Percentiles rank a stretch among this genome's conserved stretches.
phyloP scores from a whole-genome alignment of 2,888 invertebrate genomes.

The Hartigia nigra region DNA sequence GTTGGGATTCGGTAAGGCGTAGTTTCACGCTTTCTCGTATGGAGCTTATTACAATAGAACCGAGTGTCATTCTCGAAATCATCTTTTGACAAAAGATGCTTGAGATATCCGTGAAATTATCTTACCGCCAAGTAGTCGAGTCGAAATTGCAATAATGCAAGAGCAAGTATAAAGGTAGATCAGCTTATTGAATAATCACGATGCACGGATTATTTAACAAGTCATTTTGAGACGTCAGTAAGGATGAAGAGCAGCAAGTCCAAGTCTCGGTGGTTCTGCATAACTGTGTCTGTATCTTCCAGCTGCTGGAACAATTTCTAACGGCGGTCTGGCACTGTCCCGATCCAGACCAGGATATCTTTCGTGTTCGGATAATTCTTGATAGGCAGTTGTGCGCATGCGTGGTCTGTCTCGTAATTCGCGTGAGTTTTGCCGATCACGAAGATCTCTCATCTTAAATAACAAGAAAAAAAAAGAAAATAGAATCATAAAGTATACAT shows the following conservation, averaged over 20 bases:
- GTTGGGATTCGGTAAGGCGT: background rate
- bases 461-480: constrained; percentile 2
- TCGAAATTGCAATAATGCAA: background rate
- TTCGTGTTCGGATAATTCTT: constrained; percentile 69
- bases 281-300: constrained; percentile 63
- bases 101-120: background rate
- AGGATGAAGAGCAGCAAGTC: constrained; percentile 61
- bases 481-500: too few relatives aligned
- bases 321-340: constrained; percentile 60
- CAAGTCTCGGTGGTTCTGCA: constrained; percentile 62
- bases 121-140: background rate
- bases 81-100: background rate
- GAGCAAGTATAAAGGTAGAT: background rate
- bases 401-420: constrained; percentile 57
- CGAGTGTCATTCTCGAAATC: background rate
- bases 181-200: constrained; percentile 8
- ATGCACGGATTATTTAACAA: constrained; percentile 17
- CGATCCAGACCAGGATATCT: constrained; percentile 69
- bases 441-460: constrained; percentile 50
- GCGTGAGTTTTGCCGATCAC: constrained; percentile 49
- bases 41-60: background rate
- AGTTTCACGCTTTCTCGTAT: background rate
- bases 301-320: constrained; percentile 58
- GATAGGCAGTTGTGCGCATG: constrained; percentile 61
- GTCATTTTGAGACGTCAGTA: constrained; percentile 43